Evolutionary conservation across 1,140 invertebrate species (phyloP), one percentile per base, ranked within the genome.

Genomic region (Euura saliciscinereae): DNA sequence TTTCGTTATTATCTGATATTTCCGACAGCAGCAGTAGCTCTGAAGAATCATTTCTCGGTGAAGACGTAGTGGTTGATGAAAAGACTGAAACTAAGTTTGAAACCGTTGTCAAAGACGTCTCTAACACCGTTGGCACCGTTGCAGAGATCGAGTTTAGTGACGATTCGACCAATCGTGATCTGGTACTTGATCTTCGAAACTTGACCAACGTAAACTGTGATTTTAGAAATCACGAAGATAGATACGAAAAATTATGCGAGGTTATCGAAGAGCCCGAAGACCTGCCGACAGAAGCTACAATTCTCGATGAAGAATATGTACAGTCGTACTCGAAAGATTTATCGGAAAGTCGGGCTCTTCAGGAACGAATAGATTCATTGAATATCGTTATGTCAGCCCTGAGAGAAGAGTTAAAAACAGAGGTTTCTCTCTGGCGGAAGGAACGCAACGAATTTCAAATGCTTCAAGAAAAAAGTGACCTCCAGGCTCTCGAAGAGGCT

Each of bases 401-500:
- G 10, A 78, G 70, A 6, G 67, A 77, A 11, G 67, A 76, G 65
- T 10, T 81, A 6, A 69, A 8, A 42, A 65, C 13, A 7, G 80
- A 80, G 64, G 6, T 68, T n/a, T 51, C 70, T 43, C 68, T 81
- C 7, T 81, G 78, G 79, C 71, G 28, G 45, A 80, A 76, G 43
- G 78, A 81, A 43, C 78, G 68, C 7, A 78, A 80, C 28, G 80
- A 79, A 10, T 76, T 77, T 46, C 74, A 79, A 70, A 3, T 72
- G 3, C 73, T 78, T 11, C 75, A 74, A 3, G 78, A 81, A 2
- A 71, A 66, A 73, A 75, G 71, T 42, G 73, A 79, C 44, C 70
- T 74, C 1, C 43, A 79, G 10, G 78, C 76, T 2, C 64, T 80
- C n/a, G 78, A 79, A 44, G 79, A 81, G 67, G 79, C 75, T 59